Evolutionary conservation across 2,113 vertebrate genomes (phyloP).

Genomic region (Equus przewalskii): DNA sequence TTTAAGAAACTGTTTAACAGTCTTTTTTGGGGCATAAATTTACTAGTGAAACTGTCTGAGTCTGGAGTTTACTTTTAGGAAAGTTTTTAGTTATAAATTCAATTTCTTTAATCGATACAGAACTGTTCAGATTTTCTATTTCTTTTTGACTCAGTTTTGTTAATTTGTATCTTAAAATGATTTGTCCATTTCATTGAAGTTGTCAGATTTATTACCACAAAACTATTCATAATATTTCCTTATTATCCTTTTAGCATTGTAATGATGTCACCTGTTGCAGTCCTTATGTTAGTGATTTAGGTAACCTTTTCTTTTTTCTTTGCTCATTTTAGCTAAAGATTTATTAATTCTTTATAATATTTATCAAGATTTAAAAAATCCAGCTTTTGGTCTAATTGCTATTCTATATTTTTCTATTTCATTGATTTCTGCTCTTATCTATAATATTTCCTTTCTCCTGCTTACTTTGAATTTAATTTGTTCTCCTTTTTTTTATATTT

Average conservation of each 20-base stretch:
- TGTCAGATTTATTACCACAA: neutral
- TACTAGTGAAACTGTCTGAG: neutral
- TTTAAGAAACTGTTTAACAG: neutral
- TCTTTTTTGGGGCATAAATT: neutral
- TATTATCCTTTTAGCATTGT: neutral
- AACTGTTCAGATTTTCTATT: neutral
- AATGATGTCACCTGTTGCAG: neutral
- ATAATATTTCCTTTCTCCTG: neutral
- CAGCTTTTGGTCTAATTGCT: neutral
- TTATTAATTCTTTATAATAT: neutral
- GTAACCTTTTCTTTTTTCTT: neutral
- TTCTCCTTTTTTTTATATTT: slow-evolving; percentile 1
- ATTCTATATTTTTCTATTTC: neutral
- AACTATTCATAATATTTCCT: neutral
- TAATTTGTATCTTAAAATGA: neutral
- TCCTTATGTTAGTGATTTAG: neutral
- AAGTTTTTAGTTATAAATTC: neutral
- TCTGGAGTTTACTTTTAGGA: neutral
- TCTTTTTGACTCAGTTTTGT: neutral
- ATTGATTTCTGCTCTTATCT: neutral
- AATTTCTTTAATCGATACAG: neutral
- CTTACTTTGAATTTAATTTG: neutral
- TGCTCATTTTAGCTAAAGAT: neutral
- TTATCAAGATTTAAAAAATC: neutral
- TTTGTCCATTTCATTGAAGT: neutral